Evolutionary conservation across 2,797 vertebrate species (phyloP).

Genomic region (Enteromius viviparus): DNA sequence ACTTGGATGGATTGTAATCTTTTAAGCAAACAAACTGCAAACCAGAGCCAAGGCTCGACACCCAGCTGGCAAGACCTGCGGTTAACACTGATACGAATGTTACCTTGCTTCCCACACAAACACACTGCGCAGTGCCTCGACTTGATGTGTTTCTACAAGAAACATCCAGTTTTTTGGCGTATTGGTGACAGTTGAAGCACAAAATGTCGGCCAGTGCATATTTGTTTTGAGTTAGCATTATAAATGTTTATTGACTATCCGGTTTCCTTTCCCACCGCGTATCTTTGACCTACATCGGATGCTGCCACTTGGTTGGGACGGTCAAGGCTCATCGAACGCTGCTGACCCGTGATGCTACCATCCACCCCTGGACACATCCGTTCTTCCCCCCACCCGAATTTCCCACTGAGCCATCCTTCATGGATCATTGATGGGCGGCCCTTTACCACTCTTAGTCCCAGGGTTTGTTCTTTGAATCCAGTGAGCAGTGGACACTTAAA

Average conservation of each 20-base stretch:
- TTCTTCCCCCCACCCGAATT: slow-evolving; percentile 29
- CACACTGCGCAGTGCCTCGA: slow-evolving; percentile 44
- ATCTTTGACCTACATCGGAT: slow-evolving; percentile 63
- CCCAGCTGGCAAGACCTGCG: slow-evolving; percentile 53
- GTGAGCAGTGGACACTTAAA: slow-evolving; percentile 32
- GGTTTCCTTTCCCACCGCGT: slow-evolving; percentile 68
- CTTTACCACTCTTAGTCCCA: slow-evolving; percentile 41
- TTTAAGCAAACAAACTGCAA: slow-evolving; percentile 68
- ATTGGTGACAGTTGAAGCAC: slow-evolving; percentile 63
- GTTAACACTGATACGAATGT: slow-evolving; percentile 54
- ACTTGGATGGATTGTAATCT: slow-evolving; percentile 72
- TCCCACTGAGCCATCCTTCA: slow-evolving; percentile 51
- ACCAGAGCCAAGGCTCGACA: slow-evolving; percentile 59
- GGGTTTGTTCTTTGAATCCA: slow-evolving; percentile 33
- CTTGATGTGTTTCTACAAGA: slow-evolving; percentile 53
- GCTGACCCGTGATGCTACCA: slow-evolving; percentile 68
- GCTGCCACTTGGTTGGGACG: slow-evolving; percentile 62
- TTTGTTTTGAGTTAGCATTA: slow-evolving; percentile 64
- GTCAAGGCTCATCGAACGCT: slow-evolving; percentile 65
- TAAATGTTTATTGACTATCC: slow-evolving; percentile 73
- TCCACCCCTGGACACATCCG: slow-evolving; percentile 60
- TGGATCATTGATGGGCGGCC: slow-evolving; percentile 51
- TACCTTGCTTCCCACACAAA: slow-evolving; percentile 53
- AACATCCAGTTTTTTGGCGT: slow-evolving; percentile 41
- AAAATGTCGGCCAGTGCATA: slow-evolving; percentile 53